phyloP scores from a whole-genome alignment of 2,113 vertebrate genomes.

The Solenodon paradoxus region DNA sequence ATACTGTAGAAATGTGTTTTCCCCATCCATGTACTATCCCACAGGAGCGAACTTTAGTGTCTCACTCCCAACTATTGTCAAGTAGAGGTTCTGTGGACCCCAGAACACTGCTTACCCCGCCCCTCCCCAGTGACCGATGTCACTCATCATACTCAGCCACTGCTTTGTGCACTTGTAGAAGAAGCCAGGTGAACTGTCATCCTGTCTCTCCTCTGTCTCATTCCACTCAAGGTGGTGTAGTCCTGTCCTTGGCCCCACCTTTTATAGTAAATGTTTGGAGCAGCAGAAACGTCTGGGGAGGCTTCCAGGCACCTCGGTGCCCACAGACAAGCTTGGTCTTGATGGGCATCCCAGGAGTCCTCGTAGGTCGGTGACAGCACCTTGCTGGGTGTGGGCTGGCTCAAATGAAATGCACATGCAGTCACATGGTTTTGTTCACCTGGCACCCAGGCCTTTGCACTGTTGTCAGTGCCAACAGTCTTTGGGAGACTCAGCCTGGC shows the following conservation, averaged over 20 bases:
- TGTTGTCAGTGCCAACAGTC: no score
- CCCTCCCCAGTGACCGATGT: no score
- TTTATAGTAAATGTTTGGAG: background rate
- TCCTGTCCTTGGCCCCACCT: background rate
- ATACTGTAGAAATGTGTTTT: background rate
- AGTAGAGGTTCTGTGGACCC: background rate
- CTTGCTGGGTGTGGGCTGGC: background rate
- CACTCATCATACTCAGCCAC: background rate
- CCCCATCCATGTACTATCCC: background rate
- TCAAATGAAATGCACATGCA: background rate
- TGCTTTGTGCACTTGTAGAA: background rate
- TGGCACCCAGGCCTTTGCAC: background rate
- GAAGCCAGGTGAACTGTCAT: background rate
- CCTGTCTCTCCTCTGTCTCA: background rate
- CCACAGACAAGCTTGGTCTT: background rate
- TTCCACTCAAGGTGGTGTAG: background rate
- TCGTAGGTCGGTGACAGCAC: background rate
- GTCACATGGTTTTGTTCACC: background rate
- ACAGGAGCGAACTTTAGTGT: background rate
- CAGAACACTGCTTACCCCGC: background rate
- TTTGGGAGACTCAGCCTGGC: background rate
- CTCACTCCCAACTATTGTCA: background rate
- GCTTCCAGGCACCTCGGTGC: no score
- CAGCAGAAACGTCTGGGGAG: background rate
- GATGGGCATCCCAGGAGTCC: background rate